A percentile compares a stretch with the other conserved stretches of the same genome.
phyloP scores from a whole-genome alignment of 1,140 invertebrate genomes.

The Drosophila pachea region DNA sequence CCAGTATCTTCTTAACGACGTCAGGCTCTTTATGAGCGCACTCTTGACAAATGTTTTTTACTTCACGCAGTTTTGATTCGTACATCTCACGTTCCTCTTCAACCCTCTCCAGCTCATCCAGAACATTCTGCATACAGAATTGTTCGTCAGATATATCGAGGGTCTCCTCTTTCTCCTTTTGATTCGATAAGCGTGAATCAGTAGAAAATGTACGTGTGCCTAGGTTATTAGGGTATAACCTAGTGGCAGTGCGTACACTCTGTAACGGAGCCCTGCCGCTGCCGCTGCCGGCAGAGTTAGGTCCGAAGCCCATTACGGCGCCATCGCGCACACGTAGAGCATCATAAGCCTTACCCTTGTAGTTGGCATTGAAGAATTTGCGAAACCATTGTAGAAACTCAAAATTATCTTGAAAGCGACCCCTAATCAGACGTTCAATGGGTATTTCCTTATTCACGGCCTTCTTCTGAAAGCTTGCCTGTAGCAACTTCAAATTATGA shows the following conservation, averaged over 20 bases:
- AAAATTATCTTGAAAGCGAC: slow-evolving; percentile 97
- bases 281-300: background rate
- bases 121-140: background rate
- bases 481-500: slow-evolving; percentile 98
- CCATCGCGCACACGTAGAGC: slow-evolving; percentile 14
- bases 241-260: too few relatives aligned
- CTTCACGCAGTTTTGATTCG: background rate
- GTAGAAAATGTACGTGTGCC: slow-evolving; percentile 3
- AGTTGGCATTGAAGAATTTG: slow-evolving; percentile 94
- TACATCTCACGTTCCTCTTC: slow-evolving; percentile 19
- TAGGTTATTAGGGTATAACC: too few relatives aligned
- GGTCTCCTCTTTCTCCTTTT: background rate
- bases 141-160: background rate
- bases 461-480: slow-evolving; percentile 96
- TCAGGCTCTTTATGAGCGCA: background rate
- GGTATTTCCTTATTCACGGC: slow-evolving; percentile 93
- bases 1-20: slow-evolving; percentile 10
- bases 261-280: background rate
- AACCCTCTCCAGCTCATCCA: background rate
- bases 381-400: slow-evolving; percentile 99
- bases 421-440: slow-evolving; percentile 92
- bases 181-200: background rate
- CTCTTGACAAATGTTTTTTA: slow-evolving; percentile 9
- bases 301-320: slow-evolving; percentile 23
- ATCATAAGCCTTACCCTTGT: slow-evolving; percentile 80